A percentile compares a stretch with the other conserved stretches of the same genome.
These are phyloP conservation scores for Chrysolina americana DNA, from an alignment of 2,888 invertebrate species.

Conservation along the genomic window DNA sequence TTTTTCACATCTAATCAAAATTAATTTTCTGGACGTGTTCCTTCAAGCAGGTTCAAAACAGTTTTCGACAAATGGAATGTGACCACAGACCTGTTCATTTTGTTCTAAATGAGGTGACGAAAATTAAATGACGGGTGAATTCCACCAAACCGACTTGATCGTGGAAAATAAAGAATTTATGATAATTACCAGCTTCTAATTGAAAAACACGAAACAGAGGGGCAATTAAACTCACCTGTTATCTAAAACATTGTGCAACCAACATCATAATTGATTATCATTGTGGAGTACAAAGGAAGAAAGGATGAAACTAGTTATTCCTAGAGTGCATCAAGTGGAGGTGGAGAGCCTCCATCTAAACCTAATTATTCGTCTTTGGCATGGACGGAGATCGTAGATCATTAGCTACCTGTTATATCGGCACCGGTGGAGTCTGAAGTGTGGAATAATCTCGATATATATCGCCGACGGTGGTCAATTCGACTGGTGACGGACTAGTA, in stretches of 20 bases:
- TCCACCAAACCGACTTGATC: neutral
- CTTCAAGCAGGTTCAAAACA: neutral
- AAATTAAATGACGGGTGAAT: neutral
- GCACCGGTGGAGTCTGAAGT: slow-evolving; percentile 36
- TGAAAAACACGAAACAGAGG: slow-evolving; percentile 10
- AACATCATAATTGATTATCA: slow-evolving; percentile 37
- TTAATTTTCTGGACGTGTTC: neutral
- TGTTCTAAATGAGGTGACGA: neutral
- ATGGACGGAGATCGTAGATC: slow-evolving; percentile 36
- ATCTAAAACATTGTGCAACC: slow-evolving; percentile 33
- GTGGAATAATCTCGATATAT: slow-evolving; percentile 31
- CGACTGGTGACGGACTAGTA: slow-evolving; percentile 20
- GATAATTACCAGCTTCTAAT: neutral
- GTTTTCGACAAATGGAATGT: neutral
- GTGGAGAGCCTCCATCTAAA: slow-evolving; percentile 17
- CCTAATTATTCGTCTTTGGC: slow-evolving; percentile 38
- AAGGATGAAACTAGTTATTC: slow-evolving; percentile 36
- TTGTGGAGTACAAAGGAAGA: slow-evolving; percentile 35
- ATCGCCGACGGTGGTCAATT: slow-evolving; percentile 31
- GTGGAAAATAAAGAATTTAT: neutral
- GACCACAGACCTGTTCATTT: neutral
- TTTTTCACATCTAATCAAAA: neutral
- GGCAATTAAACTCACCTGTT: slow-evolving; percentile 34
- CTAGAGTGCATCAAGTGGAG: slow-evolving; percentile 35
- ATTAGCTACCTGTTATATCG: slow-evolving; percentile 44